phyloP scores from a whole-genome alignment of 2,888 invertebrate species.

The Hybos culiciformis region DNA sequence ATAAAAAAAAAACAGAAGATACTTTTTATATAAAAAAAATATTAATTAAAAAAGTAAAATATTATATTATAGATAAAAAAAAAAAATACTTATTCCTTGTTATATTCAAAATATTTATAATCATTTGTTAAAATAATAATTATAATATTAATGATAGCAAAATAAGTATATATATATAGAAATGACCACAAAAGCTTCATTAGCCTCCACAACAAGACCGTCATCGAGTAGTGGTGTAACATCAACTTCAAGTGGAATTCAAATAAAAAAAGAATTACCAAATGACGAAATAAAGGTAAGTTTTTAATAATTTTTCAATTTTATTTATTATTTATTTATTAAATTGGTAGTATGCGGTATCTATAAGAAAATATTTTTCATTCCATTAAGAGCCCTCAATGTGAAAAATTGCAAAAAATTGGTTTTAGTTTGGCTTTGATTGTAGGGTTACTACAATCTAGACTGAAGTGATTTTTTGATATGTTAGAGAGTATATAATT shows the following conservation, averaged over 20 bases:
- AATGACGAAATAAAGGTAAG: slow-evolving; percentile 66
- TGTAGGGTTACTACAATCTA: no score
- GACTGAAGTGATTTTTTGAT: no score
- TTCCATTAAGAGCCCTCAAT: no score
- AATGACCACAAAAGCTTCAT: slow-evolving; percentile 43
- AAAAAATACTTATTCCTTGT: neutral
- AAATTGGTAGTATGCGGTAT: no score
- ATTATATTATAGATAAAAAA: neutral
- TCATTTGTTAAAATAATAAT: neutral
- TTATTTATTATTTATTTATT: no score
- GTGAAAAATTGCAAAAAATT: no score
- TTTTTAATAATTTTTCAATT: slow-evolving; percentile 6
- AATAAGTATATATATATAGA: slow-evolving; percentile 13
- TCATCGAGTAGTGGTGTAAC: slow-evolving; percentile 5
- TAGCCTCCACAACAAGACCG: slow-evolving; percentile 19
- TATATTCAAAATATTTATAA: neutral
- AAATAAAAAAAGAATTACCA: slow-evolving; percentile 50
- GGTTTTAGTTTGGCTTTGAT: no score
- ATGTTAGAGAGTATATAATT: no score
- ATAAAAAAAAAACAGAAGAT: no score
- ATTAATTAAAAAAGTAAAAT: neutral
- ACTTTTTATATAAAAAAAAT: neutral
- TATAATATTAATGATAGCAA: neutral
- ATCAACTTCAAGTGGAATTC: slow-evolving; percentile 20
- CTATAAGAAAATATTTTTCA: no score